Conservation (phyloP, 2,888 invertebrate genomes). For the Apodemia hepburni region DNA sequence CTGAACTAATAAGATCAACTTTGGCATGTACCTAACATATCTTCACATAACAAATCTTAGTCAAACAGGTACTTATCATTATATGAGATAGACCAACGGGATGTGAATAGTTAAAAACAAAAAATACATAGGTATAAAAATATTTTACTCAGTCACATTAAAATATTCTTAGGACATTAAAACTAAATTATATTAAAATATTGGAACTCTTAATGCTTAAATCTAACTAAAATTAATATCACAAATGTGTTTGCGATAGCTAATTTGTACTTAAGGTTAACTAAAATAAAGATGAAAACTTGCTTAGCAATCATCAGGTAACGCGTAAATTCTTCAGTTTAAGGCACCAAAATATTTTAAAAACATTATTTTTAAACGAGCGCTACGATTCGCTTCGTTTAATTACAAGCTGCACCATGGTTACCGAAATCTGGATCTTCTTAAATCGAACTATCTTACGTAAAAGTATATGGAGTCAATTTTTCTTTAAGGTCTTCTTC, state of each 20-base stretch:
- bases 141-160: conserved; percentile 21
- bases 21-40: too few relatives aligned
- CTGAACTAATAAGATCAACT: too few relatives aligned
- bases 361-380: not conserved
- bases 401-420: too few relatives aligned
- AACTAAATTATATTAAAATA: conserved; percentile 9
- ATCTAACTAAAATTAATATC: conserved; percentile 40
- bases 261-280: conserved; percentile 65
- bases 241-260: conserved; percentile 49
- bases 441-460: too few relatives aligned
- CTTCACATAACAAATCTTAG: too few relatives aligned
- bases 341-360: not conserved
- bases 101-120: not conserved
- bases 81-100: too few relatives aligned
- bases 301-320: conserved; percentile 28
- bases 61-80: too few relatives aligned
- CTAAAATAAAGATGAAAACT: conserved; percentile 34
- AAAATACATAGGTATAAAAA: conserved; percentile 21
- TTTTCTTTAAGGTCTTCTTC: too few relatives aligned
- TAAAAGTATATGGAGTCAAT: too few relatives aligned
- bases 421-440: too few relatives aligned
- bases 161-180: conserved; percentile 32
- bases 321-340: not conserved
- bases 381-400: too few relatives aligned
- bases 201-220: conserved; percentile 15